These are phyloP conservation scores for Coenonympha glycerion DNA, from an alignment of 2,888 invertebrate genomes.

Conservation along the genomic window DNA sequence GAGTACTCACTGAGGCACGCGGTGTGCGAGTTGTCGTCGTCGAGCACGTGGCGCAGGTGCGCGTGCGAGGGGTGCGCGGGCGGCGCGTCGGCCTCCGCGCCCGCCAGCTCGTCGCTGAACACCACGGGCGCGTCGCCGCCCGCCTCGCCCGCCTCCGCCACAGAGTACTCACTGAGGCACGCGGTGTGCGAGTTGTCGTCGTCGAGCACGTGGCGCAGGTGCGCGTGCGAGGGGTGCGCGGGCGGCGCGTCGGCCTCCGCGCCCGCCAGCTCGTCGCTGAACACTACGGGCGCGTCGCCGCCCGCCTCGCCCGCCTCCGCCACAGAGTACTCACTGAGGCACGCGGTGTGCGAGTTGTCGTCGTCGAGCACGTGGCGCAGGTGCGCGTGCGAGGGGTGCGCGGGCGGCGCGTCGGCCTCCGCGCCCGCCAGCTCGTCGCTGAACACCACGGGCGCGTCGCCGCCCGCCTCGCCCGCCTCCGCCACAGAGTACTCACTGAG, in stretches of 20 bases:
- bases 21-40: slow-evolving; percentile 93
- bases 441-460: slow-evolving; percentile 83
- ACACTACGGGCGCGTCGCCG: slow-evolving; percentile 82
- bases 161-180: slow-evolving; percentile 98
- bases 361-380: slow-evolving; percentile 88
- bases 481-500: slow-evolving; percentile 99
- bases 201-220: slow-evolving; percentile 87
- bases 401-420: slow-evolving; percentile 70
- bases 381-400: slow-evolving; percentile 66
- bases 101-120: slow-evolving; percentile 94
- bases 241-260: slow-evolving; percentile 58
- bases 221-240: slow-evolving; percentile 68
- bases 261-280: slow-evolving; percentile 92
- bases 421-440: slow-evolving; percentile 90
- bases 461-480: slow-evolving; percentile 92
- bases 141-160: slow-evolving; percentile 95
- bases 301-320: slow-evolving; percentile 95
- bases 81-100: slow-evolving; percentile 40
- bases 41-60: slow-evolving; percentile 87
- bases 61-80: slow-evolving; percentile 73
- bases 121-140: slow-evolving; percentile 81
- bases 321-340: slow-evolving; percentile 98
- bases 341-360: slow-evolving; percentile 94
- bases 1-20: slow-evolving; percentile 99
- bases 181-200: slow-evolving; percentile 95